Evolutionary conservation across 2,797 vertebrate genomes (phyloP).

Genomic region (Loris lydekkerianus): DNA sequence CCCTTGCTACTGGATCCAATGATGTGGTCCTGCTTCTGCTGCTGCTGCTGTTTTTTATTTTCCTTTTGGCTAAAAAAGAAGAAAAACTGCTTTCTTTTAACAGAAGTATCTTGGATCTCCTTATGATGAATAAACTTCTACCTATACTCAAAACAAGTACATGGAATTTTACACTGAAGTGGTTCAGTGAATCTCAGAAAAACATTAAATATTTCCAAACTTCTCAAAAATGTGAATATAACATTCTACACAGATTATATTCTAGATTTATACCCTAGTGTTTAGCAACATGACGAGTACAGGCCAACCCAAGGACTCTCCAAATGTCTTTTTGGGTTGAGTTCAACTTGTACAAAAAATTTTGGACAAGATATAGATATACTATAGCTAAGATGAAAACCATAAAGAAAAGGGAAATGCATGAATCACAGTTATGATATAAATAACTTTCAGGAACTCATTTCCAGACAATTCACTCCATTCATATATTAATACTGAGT

Average conservation of each 20-base stretch:
- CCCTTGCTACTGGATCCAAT: not conserved
- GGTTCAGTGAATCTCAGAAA: constrained; percentile 32
- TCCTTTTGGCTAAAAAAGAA: not conserved
- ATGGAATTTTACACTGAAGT: constrained; percentile 35
- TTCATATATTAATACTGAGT: constrained; percentile 71
- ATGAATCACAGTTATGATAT: constrained; percentile 65
- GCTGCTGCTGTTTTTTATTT: not conserved
- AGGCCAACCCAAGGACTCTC: constrained; percentile 44
- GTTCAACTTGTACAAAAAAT: constrained; percentile 70
- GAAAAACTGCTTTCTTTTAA: constrained; percentile 51
- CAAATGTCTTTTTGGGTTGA: constrained; percentile 68
- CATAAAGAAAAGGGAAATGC: constrained; percentile 72
- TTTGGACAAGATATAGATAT: constrained; percentile 76
- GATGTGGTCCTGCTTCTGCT: not conserved
- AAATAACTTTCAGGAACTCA: constrained; percentile 76
- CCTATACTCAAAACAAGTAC: constrained; percentile 26
- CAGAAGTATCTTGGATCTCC: not conserved
- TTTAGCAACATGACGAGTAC: constrained; percentile 68
- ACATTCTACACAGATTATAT: constrained; percentile 67
- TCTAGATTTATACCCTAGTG: constrained; percentile 69
- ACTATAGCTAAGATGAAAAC: constrained; percentile 69
- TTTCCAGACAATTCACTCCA: constrained; percentile 70
- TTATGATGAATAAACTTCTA: constrained; percentile 31
- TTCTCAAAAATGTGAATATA: constrained; percentile 64
- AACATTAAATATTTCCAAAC: constrained; percentile 49